Percentiles rank a stretch among this genome's conserved stretches.
These are phyloP conservation scores for Passerina amoena DNA, from an alignment of 2,113 vertebrate genomes.

Conservation along the genomic window DNA sequence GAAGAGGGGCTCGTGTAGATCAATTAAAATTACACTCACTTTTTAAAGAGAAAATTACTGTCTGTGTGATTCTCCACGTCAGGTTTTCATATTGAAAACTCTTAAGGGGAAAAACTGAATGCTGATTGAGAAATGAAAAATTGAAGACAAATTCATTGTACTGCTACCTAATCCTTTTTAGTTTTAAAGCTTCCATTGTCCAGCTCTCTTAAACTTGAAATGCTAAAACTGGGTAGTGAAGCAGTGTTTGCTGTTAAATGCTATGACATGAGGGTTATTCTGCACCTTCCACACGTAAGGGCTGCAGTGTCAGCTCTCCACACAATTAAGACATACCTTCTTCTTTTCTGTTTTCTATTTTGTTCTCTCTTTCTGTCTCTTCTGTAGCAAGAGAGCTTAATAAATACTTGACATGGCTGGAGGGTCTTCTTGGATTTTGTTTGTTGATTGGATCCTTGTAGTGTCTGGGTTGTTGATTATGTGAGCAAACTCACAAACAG, in stretches of 20 bases:
- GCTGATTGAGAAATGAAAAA: not conserved
- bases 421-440: not conserved
- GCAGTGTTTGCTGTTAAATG: not conserved
- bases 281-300: not conserved
- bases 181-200: not conserved
- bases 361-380: not conserved
- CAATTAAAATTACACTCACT: not conserved
- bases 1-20: not conserved
- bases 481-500: not conserved
- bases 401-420: conserved; percentile 34
- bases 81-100: conserved; percentile 61
- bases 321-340: not conserved
- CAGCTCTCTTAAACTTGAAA: not conserved
- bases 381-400: conserved; percentile 16
- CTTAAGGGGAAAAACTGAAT: not conserved
- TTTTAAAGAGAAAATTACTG: not conserved
- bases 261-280: not conserved
- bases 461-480: not conserved
- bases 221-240: not conserved
- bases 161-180: not conserved
- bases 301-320: not conserved
- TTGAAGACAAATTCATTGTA: not conserved
- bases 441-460: not conserved
- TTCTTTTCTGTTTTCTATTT: conserved; percentile 8
- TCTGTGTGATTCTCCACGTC: not conserved